Base-by-base conservation (phyloP, 2,888 invertebrate genomes). In the Troglohyphantes excavatus region DNA sequence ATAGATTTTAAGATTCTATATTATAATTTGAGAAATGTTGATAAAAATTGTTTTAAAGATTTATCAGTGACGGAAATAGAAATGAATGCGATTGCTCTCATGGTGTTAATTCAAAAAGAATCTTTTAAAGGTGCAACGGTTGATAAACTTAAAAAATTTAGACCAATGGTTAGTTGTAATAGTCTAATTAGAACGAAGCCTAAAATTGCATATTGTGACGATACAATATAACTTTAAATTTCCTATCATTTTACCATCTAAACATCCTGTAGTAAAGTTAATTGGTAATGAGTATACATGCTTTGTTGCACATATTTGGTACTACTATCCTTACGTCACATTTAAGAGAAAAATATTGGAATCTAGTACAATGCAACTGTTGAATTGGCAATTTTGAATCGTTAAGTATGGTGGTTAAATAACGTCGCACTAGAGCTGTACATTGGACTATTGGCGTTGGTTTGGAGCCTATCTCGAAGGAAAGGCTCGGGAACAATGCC, bases 81-180 rank as follows among this genome's bases (percentile, higher is more conserved):
- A 19, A 11, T 43, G 6, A 21, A 21, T n/a, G 19, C 21, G 43
- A 0, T n/a, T 72, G 1, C 11, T 19, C 9, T 72, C 3, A 72
- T 76, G 27, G 1, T 27, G 7, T 76, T 59, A 7, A 76, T 76
- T 21, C 75, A 59, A 27, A 27, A 33, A 76, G 61, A 76, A 29
- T n/a, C n/a, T 7, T 59, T 61, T 19, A 27, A 26, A n/a, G 33
- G 29, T 3, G 5, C 33, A 6, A 6, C 33, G 5, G 33, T 6
- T 33, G 5, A 3, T 6, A 33, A 9, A 33, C 9, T 76, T 0
- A 59, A 13, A 3, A 9, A 17, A 29, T 19, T 76, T 29, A 72
- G 43, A n/a, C 21, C 43, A 9, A 21, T 72, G 17, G 9, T 9
- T 21, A 23, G 43, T 43, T 21, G 13, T 21, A 72, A 72, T 23